A percentile compares a stretch with the other conserved stretches of the same genome.
Evolutionary conservation across 2,113 vertebrate species (phyloP).

Genomic region (Herpailurus yagouaroundi): DNA sequence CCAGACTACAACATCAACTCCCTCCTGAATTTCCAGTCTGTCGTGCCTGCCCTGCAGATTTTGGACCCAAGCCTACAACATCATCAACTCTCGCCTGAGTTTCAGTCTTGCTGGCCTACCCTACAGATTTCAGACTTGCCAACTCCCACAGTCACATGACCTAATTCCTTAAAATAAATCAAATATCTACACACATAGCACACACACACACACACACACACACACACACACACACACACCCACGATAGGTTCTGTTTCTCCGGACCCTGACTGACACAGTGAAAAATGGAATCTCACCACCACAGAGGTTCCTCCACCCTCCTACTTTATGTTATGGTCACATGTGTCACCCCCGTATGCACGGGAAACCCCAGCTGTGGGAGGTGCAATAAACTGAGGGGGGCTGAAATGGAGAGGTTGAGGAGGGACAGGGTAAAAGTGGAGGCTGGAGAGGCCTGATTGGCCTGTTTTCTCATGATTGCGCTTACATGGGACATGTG

Average conservation of each 20-base stretch:
- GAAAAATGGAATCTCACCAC: background rate
- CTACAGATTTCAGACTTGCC: background rate
- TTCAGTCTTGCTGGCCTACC: background rate
- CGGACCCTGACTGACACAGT: background rate
- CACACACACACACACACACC: background rate
- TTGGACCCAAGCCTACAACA: background rate
- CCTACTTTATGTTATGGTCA: no score
- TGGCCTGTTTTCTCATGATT: background rate
- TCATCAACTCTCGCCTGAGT: background rate
- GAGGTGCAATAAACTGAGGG: background rate
- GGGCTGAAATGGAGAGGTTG: background rate
- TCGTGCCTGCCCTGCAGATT: background rate
- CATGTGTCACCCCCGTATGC: fast-evolving
- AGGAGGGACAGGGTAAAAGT: background rate
- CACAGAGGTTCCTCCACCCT: background rate
- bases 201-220: background rate
- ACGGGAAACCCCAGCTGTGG: background rate
- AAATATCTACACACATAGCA: background rate
- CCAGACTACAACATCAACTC: background rate
- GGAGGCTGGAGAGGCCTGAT: background rate
- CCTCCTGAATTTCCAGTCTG: background rate
- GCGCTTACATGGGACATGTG: background rate
- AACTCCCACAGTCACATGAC: background rate
- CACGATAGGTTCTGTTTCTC: background rate
- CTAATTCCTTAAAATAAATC: background rate